These are phyloP conservation scores for Lagria hirta DNA, from an alignment of 2,888 invertebrate species.

Conservation along the genomic window DNA sequence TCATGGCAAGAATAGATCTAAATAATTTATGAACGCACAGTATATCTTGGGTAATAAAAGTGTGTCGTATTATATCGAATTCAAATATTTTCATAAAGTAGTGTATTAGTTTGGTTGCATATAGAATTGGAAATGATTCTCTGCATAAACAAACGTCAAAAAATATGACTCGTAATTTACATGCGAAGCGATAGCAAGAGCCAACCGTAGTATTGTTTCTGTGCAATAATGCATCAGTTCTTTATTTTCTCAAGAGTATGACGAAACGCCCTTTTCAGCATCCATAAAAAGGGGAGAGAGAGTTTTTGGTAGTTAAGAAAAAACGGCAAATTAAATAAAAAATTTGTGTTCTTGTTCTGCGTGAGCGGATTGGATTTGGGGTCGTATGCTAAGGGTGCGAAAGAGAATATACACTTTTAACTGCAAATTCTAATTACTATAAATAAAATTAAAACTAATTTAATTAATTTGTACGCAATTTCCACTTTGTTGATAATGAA, in stretches of 20 bases:
- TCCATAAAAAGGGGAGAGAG: conserved; percentile 1
- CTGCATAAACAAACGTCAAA: conserved; percentile 21
- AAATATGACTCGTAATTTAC: conserved; percentile 16
- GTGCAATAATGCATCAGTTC: conserved; percentile 13
- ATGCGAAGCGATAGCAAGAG: conserved; percentile 10
- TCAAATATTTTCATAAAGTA: too few species aligned
- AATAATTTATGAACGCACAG: too few species aligned
- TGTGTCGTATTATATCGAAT: too few species aligned
- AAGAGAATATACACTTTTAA: neutral
- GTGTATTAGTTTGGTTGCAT: too few species aligned
- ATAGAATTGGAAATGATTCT: conserved; percentile 17
- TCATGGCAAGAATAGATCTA: too few species aligned
- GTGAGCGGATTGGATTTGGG: neutral
- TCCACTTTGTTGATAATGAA: conserved; percentile 24
- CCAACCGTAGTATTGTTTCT: conserved; percentile 12
- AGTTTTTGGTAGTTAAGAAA: neutral
- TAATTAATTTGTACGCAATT: conserved; percentile 23
- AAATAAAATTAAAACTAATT: conserved; percentile 21
- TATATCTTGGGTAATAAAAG: too few species aligned
- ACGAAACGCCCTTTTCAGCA: conserved; percentile 7
- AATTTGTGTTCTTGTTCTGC: neutral
- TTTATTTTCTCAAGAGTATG: conserved; percentile 8
- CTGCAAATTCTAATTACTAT: conserved; percentile 8
- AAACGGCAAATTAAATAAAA: neutral
- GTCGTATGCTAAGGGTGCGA: too few species aligned